Percentiles rank a stretch among this genome's conserved stretches.
These are phyloP conservation scores for Calyptomena viridis DNA, from an alignment of 2,113 vertebrate species.

Conservation along the genomic window DNA sequence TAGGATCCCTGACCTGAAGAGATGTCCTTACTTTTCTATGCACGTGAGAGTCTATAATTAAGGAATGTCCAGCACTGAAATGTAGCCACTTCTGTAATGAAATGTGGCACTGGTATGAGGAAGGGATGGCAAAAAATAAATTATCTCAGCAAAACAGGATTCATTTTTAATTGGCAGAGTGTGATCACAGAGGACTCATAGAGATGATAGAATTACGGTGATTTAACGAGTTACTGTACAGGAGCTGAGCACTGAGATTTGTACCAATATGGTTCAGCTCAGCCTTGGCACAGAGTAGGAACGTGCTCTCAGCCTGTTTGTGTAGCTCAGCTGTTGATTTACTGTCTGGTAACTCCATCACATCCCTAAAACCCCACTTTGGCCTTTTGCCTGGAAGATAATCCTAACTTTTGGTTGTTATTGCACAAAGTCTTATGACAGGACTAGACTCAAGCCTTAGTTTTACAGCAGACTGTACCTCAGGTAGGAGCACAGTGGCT, in stretches of 20 bases:
- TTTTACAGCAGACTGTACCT: neutral
- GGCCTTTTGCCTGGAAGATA: neutral
- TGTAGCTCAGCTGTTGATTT: neutral
- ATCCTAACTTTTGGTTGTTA: neutral
- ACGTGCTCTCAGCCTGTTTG: neutral
- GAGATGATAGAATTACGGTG: neutral
- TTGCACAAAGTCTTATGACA: neutral
- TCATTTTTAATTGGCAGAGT: slow-evolving; percentile 11
- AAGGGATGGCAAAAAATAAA: slow-evolving; percentile 11
- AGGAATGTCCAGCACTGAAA: neutral
- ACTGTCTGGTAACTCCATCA: neutral
- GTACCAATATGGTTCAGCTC: neutral
- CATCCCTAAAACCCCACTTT: neutral
- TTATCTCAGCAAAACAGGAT: neutral
- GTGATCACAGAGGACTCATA: neutral
- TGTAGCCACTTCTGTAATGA: neutral
- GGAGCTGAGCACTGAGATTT: neutral
- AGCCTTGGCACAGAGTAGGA: neutral
- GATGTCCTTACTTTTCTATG: neutral
- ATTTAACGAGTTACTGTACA: neutral
- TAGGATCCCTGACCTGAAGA: neutral
- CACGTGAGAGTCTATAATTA: neutral
- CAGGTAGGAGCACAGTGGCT: neutral
- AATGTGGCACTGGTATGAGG: neutral
- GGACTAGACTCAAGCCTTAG: neutral